Evolutionary conservation across 2,888 invertebrate genomes (phyloP).

Genomic region (Rotaria socialis): DNA sequence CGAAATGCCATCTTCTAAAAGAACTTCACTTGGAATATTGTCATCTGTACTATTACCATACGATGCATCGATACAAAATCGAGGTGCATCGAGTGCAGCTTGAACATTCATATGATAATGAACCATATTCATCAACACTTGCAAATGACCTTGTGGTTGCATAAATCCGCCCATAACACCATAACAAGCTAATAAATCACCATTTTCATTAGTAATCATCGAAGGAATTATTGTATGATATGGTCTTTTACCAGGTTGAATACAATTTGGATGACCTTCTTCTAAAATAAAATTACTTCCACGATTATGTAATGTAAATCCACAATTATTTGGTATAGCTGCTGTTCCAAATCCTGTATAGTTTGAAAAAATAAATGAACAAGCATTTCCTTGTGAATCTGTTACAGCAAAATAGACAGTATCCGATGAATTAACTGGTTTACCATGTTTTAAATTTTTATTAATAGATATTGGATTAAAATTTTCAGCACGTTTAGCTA

Average conservation of each 20-base stretch:
- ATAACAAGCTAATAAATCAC: conserved; percentile 53
- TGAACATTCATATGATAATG: conserved; percentile 56
- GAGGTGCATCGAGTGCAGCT: conserved; percentile 52
- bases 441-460: conserved; percentile 48
- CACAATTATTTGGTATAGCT: conserved; percentile 58
- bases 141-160: conserved; percentile 59
- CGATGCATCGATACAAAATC: conserved; percentile 50
- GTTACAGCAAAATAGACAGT: conserved; percentile 59
- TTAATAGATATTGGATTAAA: conserved; percentile 51
- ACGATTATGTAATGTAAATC: conserved; percentile 59
- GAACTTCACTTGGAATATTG: conserved; percentile 48
- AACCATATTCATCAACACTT: conserved; percentile 56
- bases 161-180: conserved; percentile 58
- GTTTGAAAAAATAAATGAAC: conserved; percentile 60
- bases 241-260: conserved; percentile 54
- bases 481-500: conserved; percentile 52
- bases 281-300: conserved; percentile 54
- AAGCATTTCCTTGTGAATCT: conserved; percentile 59
- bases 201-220: conserved; percentile 53
- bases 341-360: conserved; percentile 59
- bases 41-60: conserved; percentile 30
- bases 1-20: conserved; percentile 53
- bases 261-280: conserved; percentile 52
- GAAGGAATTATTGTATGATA: conserved; percentile 58
- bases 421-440: conserved; percentile 50